Percentiles rank a stretch among this genome's conserved stretches.
phyloP scores from a whole-genome alignment of 2,113 vertebrate species.

The Myrmecophaga tridactyla region DNA sequence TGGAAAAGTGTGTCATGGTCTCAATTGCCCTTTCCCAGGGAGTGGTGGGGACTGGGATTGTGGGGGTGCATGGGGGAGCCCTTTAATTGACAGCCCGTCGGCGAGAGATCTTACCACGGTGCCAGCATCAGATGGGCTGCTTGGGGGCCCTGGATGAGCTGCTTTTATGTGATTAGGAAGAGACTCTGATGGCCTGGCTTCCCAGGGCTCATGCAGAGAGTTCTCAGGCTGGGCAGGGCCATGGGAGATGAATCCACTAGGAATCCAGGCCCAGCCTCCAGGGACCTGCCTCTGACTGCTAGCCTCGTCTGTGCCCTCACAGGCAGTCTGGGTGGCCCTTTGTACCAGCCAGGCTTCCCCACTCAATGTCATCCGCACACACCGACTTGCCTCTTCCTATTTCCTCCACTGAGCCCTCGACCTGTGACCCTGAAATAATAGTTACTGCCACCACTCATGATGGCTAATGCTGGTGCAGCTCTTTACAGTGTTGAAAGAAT shows the following conservation, averaged over 20 bases:
- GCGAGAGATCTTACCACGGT: conserved; percentile 5
- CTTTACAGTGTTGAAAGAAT: background rate
- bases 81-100: conserved; percentile 61
- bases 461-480: background rate
- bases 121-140: conserved; percentile 58
- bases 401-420: background rate
- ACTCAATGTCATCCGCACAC: background rate
- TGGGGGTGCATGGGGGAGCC: background rate
- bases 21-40: background rate
- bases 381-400: background rate
- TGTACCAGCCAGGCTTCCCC: background rate
- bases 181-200: background rate
- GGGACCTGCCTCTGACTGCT: background rate
- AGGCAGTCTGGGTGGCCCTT: background rate
- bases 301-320: background rate
- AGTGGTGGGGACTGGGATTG: background rate
- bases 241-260: background rate
- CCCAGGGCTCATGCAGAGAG: conserved; percentile 13
- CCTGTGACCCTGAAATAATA: background rate
- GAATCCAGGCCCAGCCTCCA: background rate
- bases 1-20: conserved; percentile 39
- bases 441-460: background rate
- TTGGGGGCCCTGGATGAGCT: background rate
- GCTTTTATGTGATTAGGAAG: conserved; percentile 65
- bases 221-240: background rate